Base-by-base conservation (phyloP, 2,113 vertebrate species). In the Ameiurus melas region DNA sequence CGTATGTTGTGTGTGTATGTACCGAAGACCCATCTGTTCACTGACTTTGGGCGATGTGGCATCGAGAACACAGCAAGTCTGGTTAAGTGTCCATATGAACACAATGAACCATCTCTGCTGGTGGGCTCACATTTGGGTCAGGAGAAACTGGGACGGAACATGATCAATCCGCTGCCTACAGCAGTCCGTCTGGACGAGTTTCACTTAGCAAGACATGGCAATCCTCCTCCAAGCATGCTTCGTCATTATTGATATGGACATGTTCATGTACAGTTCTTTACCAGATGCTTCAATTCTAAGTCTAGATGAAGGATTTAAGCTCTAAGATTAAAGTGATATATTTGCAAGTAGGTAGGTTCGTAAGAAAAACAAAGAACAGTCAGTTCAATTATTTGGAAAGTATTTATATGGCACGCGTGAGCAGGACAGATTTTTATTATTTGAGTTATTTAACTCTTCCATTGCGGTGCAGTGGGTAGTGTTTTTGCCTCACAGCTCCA, bases 101-200 rank as follows among this genome's bases (percentile, higher is more conserved):
- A 84, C 84, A 88, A 83, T 89, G 85, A 90, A 84, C 53, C 77
- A n/a, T 89, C 83, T 58, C 73, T 86, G 86, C 83, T 90, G 84
- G 86, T 90, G 90, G 90, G 66, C 90, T 84, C n/a, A 85, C 86
- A 92, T 92, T 85, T 89, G 82, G 91, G 91, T 91, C 90, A 92
- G 79, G 87, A 90, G 83, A 90, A 90, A 87, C 80, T 90, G 85
- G 91, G 87, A 89, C 90, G 36, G 57, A 86, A 83, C 22, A 7
- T 55, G 77, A 88, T 91, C 84, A 84, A 91, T 92, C 84, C 84
- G 47, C 27, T 33, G 33, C 55, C 53, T 86, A 36, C 62, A 84
- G n/a, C 66, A 66, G 85, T 80, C 62, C 1, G n/a, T 47, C 60
- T 43, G 58, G 43, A 75, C 79, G 20, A 4, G 16, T 73, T 83